These are phyloP conservation scores for Apis cerana DNA, from an alignment of 1,140 invertebrate species.

Conservation along the genomic window DNA sequence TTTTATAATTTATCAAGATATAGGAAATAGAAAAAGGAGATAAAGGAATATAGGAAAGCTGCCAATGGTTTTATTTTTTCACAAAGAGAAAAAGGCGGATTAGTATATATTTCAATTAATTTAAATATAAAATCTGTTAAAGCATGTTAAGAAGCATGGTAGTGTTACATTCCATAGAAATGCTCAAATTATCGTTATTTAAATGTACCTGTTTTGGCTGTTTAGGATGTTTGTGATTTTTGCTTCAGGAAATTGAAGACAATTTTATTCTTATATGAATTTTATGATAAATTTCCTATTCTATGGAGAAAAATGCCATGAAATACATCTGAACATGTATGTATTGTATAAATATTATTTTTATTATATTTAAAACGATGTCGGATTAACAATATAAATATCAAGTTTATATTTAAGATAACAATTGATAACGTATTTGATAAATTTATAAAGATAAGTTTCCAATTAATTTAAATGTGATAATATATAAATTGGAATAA, in stretches of 20 bases:
- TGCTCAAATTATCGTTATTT: constrained; percentile 22
- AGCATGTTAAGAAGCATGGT: constrained; percentile 12
- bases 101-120: not conserved
- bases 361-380: not conserved
- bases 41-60: not conserved
- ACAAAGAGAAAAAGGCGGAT: constrained; percentile 7
- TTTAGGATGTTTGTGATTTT: not conserved
- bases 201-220: not conserved
- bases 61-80: constrained; percentile 16
- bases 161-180: not conserved
- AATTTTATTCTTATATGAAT: not conserved
- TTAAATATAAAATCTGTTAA: not conserved
- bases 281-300: not conserved
- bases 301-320: not conserved
- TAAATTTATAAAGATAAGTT: not conserved
- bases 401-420: not conserved
- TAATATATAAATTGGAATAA: not conserved
- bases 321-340: constrained; percentile 18
- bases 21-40: not conserved
- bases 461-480: not conserved
- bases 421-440: not conserved
- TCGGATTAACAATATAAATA: not conserved
- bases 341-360: not conserved
- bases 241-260: constrained; percentile 24
- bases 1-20: not conserved